Evolutionary conservation across 2,888 invertebrate species (phyloP), one percentile per base, ranked within the genome.

Genomic region (Xestia rhomboidea): DNA sequence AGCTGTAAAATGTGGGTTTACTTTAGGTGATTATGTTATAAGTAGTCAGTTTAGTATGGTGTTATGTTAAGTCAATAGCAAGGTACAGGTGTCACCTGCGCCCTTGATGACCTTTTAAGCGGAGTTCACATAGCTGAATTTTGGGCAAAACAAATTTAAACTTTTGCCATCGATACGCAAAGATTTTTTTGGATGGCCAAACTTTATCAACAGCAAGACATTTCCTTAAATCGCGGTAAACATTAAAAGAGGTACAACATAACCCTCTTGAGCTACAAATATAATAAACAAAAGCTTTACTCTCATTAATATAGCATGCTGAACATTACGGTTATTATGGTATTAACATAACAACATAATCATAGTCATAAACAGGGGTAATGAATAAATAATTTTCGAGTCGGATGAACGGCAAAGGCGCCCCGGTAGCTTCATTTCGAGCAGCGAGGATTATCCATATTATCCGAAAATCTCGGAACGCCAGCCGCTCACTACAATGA

Each of bases 371-470:
- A 93, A 91, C 92, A 91, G 90, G 34, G 88, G 91, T 90, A 93
- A 93, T 94, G 93, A 94, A 95, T 95, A 93, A 94, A 94, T 94
- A 94, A 95, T 95, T 94, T 95, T 92, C 91, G 87, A 93, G 92
- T 92, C 91, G 92, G 92, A 90, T 93, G 93, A 92, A 92, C 93
- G 90, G 90, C 91, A 92, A 92, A 93, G 92, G 91, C 93, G 93
- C 92, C 90, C 90, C 90, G 91, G 91, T 91, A 91, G 94, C 94
- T 92, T 94, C 95, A 94, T 95, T 94, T 92, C 92, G 91, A 93
- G 93, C 94, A 90, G 87, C 91, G 89, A 86, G 94, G 95, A 95
- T 95, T 93, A 95, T 95, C 95, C 95, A 95, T 94, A 95, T 95
- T 95, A 95, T 95, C 95, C 94, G 89, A 93, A 95, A 95, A 94